These are phyloP conservation scores for Pangasius mekongensis DNA, from an alignment of 2,797 vertebrate genomes.

Conservation along the genomic window DNA sequence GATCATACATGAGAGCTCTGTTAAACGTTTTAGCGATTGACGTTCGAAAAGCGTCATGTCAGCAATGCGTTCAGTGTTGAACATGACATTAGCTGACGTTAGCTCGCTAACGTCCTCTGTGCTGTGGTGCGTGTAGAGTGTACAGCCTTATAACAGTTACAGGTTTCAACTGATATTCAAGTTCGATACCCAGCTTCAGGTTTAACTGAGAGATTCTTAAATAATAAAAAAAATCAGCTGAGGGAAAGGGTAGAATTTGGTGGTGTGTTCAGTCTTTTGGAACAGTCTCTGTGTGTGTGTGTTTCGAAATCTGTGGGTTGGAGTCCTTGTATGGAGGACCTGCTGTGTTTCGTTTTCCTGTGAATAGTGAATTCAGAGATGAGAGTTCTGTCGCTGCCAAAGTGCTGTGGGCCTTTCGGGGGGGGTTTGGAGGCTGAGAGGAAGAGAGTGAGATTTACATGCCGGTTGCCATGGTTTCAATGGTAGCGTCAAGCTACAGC, in stretches of 20 bases:
- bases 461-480: background rate
- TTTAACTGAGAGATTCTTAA: background rate
- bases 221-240: background rate
- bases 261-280: too few relatives aligned
- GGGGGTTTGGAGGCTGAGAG: too few relatives aligned
- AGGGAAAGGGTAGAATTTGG: background rate
- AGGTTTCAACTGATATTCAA: background rate
- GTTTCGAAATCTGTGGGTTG: slow-evolving; percentile 30
- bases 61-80: background rate
- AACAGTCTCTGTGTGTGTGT: background rate
- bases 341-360: background rate
- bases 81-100: background rate
- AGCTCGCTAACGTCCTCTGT: background rate
- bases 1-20: background rate
- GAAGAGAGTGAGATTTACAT: background rate
- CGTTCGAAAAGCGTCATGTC: background rate
- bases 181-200: background rate
- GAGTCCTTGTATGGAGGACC: slow-evolving; percentile 1
- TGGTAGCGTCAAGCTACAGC: background rate
- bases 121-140: too few relatives aligned
- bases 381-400: background rate
- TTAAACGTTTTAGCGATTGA: background rate
- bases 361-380: background rate
- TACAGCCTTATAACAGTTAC: background rate
- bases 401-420: background rate